Evolutionary conservation across 2,888 invertebrate genomes (phyloP), one percentile per base, ranked within the genome.

Genomic region (Mystacides longicornis): DNA sequence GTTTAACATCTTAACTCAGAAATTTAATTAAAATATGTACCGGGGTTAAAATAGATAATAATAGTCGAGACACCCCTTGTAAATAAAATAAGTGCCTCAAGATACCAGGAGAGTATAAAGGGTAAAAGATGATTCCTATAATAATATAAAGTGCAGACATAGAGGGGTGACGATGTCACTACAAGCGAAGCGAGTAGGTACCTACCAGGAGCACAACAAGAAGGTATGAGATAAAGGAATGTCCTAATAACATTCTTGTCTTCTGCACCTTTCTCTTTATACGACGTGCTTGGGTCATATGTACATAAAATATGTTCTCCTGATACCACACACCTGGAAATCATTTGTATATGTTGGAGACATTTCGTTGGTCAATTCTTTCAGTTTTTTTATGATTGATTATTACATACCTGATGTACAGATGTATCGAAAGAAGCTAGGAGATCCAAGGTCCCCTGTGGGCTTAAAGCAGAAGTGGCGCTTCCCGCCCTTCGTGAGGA

Each of bases 351-450:
- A 27, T 11, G 27, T 27, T 7, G 11, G 11, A 27, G n/a, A n/a
- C n/a, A n/a, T n/a, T n/a, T n/a, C n/a, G n/a, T n/a, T n/a, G n/a
- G n/a, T n/a, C n/a, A n/a, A n/a, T n/a, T n/a, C n/a, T n/a, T n/a
- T n/a, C n/a, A n/a, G n/a, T 7, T 27, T 5, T 27, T 27, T 27
- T 7, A 27, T 11, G 5, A 43, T 14, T 14, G 16, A 11, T 7
- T 43, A 14, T 16, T n/a, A 43, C 67, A 69, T 66, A 84, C 85
- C 82, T 85, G 84, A 66, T 84, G 75, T 64, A 85, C 81, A 64
- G 85, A 85, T 75, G 86, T 84, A 75, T 87, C 87, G 71, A 86
- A 83, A 69, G 81, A 80, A 60, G 85, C 83, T 64, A 85, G 76
- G 67, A 84, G 75, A 62, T 78, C 76, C 16, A 47, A 23, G 23